phyloP scores from a whole-genome alignment of 2,888 invertebrate species.

The Campaea margaritaria region DNA sequence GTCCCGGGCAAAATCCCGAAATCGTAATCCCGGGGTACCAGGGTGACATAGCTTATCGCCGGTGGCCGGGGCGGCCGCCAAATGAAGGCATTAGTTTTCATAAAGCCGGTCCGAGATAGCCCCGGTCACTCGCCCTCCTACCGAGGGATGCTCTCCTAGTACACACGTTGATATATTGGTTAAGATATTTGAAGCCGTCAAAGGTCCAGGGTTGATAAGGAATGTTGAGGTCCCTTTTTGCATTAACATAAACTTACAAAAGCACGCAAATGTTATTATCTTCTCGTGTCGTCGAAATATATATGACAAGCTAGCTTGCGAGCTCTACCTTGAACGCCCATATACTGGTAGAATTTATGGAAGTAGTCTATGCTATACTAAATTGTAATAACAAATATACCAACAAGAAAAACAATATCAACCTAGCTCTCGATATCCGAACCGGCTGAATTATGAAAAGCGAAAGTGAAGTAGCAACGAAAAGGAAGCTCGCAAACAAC shows the following conservation, averaged over 20 bases:
- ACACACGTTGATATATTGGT: constrained; percentile 64
- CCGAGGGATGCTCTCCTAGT: constrained; percentile 62
- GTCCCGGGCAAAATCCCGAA: constrained; percentile 66
- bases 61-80: constrained; percentile 73
- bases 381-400: constrained; percentile 23
- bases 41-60: constrained; percentile 81
- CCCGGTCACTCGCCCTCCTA: constrained; percentile 64
- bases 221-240: constrained; percentile 23
- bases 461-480: constrained; percentile 20
- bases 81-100: constrained; percentile 85
- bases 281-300: too few species aligned
- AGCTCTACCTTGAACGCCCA: not conserved
- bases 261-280: too few species aligned
- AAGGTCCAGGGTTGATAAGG: constrained; percentile 34
- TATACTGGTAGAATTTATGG: not conserved
- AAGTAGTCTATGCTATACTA: not conserved
- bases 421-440: constrained; percentile 27
- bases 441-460: constrained; percentile 33
- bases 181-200: constrained; percentile 59
- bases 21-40: constrained; percentile 78
- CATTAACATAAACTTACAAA: constrained; percentile 9
- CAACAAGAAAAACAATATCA: constrained; percentile 30
- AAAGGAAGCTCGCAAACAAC: constrained; percentile 28
- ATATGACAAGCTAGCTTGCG: too few species aligned
- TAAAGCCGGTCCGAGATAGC: constrained; percentile 78